phyloP scores from a whole-genome alignment of 2,113 vertebrate species.

The Notothenia coriiceps region DNA sequence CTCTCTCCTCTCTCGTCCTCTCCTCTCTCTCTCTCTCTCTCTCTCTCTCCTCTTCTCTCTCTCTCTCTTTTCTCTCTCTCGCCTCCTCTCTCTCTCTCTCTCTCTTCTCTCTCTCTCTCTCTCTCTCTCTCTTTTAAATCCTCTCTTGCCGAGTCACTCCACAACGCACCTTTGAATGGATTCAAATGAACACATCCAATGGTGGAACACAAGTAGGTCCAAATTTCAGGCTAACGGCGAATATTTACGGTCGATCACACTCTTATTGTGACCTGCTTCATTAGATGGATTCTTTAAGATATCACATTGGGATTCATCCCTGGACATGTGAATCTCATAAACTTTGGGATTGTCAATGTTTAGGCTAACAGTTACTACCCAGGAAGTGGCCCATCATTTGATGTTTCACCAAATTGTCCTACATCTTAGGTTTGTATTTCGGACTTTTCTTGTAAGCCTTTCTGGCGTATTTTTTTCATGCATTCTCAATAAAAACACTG shows the following conservation, averaged over 20 bases:
- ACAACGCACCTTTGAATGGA: constrained; percentile 48
- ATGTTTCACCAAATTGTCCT: no score
- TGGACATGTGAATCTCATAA: neutral
- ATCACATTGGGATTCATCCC: neutral
- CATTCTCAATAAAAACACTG: neutral
- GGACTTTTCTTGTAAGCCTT: neutral
- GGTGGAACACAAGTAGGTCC: neutral
- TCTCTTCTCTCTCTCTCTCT: no score
- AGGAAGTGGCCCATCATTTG: no score
- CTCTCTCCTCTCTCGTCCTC: no score
- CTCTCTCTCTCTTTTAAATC: constrained; percentile 4
- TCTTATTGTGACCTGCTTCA: neutral
- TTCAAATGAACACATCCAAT: constrained; percentile 13
- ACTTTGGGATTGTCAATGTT: no score
- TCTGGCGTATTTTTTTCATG: neutral
- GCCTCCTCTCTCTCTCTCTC: no score
- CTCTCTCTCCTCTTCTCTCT: no score
- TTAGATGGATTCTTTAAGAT: neutral
- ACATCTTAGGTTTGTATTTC: neutral
- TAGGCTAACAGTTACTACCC: neutral
- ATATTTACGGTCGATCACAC: neutral
- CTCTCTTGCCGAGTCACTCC: constrained; percentile 8
- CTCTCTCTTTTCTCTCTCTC: no score
- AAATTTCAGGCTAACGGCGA: neutral
- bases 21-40: no score